Evolutionary conservation across 2,113 vertebrate species (phyloP).

Genomic region (Tenebrosternarchus preto): DNA sequence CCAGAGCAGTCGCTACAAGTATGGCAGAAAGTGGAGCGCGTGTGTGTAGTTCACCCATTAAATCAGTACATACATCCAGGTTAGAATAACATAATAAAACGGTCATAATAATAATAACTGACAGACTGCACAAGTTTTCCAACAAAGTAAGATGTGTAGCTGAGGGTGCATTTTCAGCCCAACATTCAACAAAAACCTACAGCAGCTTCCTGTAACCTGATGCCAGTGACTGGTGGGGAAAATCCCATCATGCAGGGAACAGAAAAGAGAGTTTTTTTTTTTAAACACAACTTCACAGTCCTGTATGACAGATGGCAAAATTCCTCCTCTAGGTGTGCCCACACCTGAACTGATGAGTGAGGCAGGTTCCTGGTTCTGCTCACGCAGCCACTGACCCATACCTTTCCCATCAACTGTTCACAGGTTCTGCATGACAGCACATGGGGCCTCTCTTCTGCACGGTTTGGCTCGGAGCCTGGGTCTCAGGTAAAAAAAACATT

Average conservation of each 20-base stretch:
- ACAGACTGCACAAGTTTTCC: neutral
- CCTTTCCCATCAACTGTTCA: constrained; percentile 51
- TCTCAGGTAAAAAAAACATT: neutral
- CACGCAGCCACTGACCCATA: constrained; percentile 53
- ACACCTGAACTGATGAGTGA: constrained; percentile 49
- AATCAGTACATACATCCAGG: neutral
- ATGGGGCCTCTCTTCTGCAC: constrained; percentile 7
- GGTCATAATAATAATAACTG: no score
- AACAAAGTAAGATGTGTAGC: neutral
- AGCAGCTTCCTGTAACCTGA: constrained; percentile 39
- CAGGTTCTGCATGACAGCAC: constrained; percentile 53
- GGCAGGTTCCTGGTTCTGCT: constrained; percentile 35
- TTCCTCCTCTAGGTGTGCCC: constrained; percentile 52
- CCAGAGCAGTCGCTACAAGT: neutral
- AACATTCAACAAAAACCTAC: constrained; percentile 3
- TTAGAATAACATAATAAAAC: no score
- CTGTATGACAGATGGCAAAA: constrained; percentile 41
- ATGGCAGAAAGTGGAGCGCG: neutral
- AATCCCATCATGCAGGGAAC: constrained; percentile 41
- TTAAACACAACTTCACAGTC: constrained; percentile 26
- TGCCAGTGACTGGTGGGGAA: constrained; percentile 36
- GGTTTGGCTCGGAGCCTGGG: neutral
- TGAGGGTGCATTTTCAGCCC: constrained; percentile 1
- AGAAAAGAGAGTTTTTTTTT: constrained; percentile 37
- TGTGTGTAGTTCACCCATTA: neutral